phyloP scores from a whole-genome alignment of 2,888 invertebrate species.

The Hololepta plana region DNA sequence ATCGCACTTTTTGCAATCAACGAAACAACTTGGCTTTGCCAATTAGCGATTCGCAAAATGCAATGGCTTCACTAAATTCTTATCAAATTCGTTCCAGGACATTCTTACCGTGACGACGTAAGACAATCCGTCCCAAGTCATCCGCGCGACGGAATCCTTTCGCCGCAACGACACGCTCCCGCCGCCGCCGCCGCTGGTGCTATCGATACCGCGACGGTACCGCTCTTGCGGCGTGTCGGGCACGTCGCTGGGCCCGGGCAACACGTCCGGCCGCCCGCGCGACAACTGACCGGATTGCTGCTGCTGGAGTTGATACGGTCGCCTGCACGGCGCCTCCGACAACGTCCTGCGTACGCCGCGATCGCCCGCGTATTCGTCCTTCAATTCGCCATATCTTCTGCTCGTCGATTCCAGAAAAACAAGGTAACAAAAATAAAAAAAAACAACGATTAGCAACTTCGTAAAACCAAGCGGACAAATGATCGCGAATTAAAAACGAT shows the following conservation, averaged over 20 bases:
- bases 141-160: constrained; percentile 67
- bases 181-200: background rate
- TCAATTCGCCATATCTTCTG: constrained; percentile 35
- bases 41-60: too few relatives aligned
- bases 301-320: constrained; percentile 4
- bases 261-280: constrained; percentile 26
- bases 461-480: background rate
- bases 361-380: constrained; percentile 31
- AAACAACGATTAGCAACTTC: too few relatives aligned
- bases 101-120: constrained; percentile 65
- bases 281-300: constrained; percentile 12
- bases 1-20: background rate
- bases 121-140: constrained; percentile 63
- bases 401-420: constrained; percentile 9
- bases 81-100: too few relatives aligned
- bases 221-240: constrained; percentile 23
- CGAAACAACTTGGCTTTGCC: background rate
- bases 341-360: too few relatives aligned
- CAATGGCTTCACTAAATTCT: too few relatives aligned
- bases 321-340: background rate
- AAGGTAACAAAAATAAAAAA: too few relatives aligned
- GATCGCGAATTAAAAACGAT: background rate
- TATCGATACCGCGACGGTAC: too few relatives aligned
- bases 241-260: constrained; percentile 26
- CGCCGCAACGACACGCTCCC: constrained; percentile 27